Conservation (phyloP, 2,113 vertebrate genomes). For the Cyprinus carpio region DNA sequence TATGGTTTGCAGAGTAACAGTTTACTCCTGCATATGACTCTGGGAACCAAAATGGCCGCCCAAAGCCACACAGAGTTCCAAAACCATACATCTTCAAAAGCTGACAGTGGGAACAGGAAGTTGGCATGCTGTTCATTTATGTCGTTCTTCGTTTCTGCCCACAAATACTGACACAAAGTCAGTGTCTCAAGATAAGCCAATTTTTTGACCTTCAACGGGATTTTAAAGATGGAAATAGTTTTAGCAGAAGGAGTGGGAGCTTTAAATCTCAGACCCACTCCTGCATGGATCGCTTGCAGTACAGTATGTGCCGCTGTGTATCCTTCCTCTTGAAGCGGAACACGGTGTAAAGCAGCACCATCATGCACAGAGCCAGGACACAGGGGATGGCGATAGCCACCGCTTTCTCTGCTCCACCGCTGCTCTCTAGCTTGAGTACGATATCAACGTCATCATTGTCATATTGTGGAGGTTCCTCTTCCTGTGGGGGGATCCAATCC, state of each 20-base stretch:
- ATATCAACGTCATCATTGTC: constrained; percentile 89
- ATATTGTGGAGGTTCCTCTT: constrained; percentile 83
- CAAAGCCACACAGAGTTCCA: constrained; percentile 31
- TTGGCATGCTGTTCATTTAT: constrained; percentile 33
- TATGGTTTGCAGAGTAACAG: constrained; percentile 22
- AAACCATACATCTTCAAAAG: constrained; percentile 32
- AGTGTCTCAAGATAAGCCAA: background rate
- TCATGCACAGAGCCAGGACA: constrained; percentile 96
- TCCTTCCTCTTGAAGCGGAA: constrained; percentile 99
- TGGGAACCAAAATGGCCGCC: background rate
- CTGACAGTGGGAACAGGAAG: constrained; percentile 32
- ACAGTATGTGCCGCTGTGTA: constrained; percentile 99
- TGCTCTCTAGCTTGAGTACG: constrained; percentile 94
- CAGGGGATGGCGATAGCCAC: constrained; percentile 98
- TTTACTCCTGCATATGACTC: constrained; percentile 16
- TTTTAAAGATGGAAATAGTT: background rate
- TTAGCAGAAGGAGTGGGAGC: background rate
- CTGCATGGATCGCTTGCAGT: constrained; percentile 99
- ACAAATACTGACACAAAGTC: constrained; percentile 5
- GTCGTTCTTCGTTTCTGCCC: background rate
- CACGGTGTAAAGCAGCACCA: constrained; percentile 98
- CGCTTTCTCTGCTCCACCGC: constrained; percentile 96
- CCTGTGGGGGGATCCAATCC: constrained; percentile 73
- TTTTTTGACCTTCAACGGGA: background rate
- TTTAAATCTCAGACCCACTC: constrained; percentile 85